These are phyloP conservation scores for Lycodopsis pacificus DNA, from an alignment of 2,797 vertebrate species.

Conservation along the genomic window DNA sequence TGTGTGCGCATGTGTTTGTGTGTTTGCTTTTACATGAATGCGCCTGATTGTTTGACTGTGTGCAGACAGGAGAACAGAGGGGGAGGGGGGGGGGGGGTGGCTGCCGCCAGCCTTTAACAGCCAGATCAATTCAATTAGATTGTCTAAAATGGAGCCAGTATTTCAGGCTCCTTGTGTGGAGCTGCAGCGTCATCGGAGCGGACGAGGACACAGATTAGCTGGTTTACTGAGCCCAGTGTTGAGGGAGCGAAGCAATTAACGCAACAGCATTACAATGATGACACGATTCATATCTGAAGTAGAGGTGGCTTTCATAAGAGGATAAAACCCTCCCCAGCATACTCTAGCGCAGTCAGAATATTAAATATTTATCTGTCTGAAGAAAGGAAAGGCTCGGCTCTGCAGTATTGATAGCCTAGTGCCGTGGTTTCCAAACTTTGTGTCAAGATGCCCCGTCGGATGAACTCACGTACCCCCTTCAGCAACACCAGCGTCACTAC, in stretches of 20 bases:
- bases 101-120: conserved; percentile 64
- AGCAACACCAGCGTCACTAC: not conserved
- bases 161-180: conserved; percentile 65
- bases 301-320: conserved; percentile 11
- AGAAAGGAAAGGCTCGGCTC: not conserved
- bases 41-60: conserved; percentile 61
- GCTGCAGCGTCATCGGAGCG: conserved; percentile 51
- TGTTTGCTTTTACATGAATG: conserved; percentile 66
- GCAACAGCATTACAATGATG: conserved; percentile 24
- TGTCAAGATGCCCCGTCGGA: not conserved
- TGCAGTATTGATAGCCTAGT: not conserved
- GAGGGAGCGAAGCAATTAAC: conserved; percentile 37
- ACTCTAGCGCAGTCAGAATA: conserved; percentile 10
- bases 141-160: conserved; percentile 69
- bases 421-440: not conserved
- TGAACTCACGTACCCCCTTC: not conserved
- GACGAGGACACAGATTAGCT: conserved; percentile 62
- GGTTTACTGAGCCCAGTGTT: conserved; percentile 45
- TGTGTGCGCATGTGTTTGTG: conserved; percentile 26
- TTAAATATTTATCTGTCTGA: conserved; percentile 19
- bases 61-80: conserved; percentile 31
- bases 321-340: not conserved
- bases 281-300: conserved; percentile 3
- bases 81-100: not conserved
- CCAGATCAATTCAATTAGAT: conserved; percentile 74